Conservation (phyloP, 2,797 vertebrate genomes). For the Geotrypetes seraphini region DNA sequence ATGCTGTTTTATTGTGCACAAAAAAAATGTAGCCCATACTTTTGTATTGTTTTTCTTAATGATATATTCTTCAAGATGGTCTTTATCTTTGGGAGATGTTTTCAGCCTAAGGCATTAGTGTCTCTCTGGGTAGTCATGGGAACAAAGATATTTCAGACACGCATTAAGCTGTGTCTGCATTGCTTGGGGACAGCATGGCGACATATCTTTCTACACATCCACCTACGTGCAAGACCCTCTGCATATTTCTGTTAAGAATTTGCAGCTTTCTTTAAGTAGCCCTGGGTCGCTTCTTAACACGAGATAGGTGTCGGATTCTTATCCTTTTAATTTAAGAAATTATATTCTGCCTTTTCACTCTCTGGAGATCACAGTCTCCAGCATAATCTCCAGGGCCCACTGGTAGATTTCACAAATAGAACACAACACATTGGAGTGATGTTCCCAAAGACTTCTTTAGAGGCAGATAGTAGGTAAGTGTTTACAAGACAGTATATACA, state of each 20-base stretch:
- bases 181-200: slow-evolving; percentile 11
- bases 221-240: slow-evolving; percentile 1
- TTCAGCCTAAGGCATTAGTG: slow-evolving; percentile 18
- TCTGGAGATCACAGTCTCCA: too few species aligned
- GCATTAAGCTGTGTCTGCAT: slow-evolving; percentile 16
- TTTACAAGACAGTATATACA: too few species aligned
- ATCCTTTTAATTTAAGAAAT: too few species aligned
- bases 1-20: slow-evolving; percentile 3
- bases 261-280: too few species aligned
- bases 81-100: slow-evolving; percentile 11
- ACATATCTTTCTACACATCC: slow-evolving; percentile 10
- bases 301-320: too few species aligned
- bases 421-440: too few species aligned
- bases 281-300: too few species aligned
- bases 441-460: too few species aligned
- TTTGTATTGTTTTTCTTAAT: slow-evolving; percentile 19
- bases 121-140: slow-evolving; percentile 27
- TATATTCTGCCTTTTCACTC: too few species aligned
- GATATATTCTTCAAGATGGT: slow-evolving; percentile 14
- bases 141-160: slow-evolving; percentile 25
- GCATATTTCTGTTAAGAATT: slow-evolving; percentile 1
- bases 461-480: too few species aligned
- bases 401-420: too few species aligned
- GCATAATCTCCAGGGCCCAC: too few species aligned
- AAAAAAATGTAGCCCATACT: slow-evolving; percentile 15